Conservation (phyloP, 2,888 invertebrate genomes). For the Pogonocherus hispidulus region DNA sequence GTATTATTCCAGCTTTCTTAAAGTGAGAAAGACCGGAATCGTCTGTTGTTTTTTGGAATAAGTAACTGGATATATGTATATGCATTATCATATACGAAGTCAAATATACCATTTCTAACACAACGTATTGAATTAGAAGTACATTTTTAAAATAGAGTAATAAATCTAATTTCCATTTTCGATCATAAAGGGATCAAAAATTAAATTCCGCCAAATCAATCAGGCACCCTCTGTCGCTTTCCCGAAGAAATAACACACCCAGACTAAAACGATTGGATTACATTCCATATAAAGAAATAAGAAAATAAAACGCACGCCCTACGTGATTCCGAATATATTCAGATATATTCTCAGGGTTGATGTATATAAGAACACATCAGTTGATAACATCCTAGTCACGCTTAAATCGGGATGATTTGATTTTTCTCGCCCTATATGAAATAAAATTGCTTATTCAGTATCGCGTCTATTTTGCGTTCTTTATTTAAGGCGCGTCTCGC, state of each 20-base stretch:
- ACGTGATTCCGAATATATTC: slow-evolving; percentile 20
- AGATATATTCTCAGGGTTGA: neutral
- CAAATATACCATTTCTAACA: too few relatives aligned
- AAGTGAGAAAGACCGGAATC: slow-evolving; percentile 21
- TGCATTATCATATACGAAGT: too few relatives aligned
- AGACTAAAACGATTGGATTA: slow-evolving; percentile 6
- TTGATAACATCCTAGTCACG: slow-evolving; percentile 55
- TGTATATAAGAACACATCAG: slow-evolving; percentile 5
- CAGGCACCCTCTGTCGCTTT: neutral
- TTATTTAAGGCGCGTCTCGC: slow-evolving; percentile 39
- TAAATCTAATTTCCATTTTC: too few relatives aligned
- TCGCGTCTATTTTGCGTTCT: slow-evolving; percentile 54
- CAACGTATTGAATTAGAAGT: too few relatives aligned
- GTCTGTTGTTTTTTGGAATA: too few relatives aligned
- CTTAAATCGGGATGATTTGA: slow-evolving; percentile 62
- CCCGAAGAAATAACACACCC: neutral
- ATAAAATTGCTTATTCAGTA: slow-evolving; percentile 63
- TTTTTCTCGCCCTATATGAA: slow-evolving; percentile 60
- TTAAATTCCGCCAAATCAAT: neutral
- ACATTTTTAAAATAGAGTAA: too few relatives aligned
- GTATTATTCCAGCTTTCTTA: slow-evolving; percentile 16
- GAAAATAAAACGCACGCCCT: slow-evolving; percentile 19
- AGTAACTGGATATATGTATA: too few relatives aligned
- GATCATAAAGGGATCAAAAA: neutral
- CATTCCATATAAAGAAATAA: slow-evolving; percentile 4